phyloP scores from a whole-genome alignment of 2,797 vertebrate genomes.

The Microchirus variegatus region DNA sequence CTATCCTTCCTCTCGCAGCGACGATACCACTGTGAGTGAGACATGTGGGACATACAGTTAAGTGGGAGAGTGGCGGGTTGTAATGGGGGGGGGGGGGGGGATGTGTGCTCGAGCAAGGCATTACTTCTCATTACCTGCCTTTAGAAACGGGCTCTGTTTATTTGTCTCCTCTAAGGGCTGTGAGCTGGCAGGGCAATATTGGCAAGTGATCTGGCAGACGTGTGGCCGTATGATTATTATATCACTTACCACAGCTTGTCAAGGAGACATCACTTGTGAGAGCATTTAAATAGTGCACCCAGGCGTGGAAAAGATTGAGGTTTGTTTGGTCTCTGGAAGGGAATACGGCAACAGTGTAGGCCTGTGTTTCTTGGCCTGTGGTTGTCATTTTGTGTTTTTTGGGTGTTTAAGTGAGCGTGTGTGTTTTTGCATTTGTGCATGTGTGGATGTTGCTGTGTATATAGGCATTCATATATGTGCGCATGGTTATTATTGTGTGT shows the following conservation, averaged over 20 bases:
- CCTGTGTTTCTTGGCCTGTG: conserved; percentile 60
- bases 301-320: conserved; percentile 61
- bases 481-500: conserved; percentile 38
- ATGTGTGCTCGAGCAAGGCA: conserved; percentile 47
- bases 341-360: conserved; percentile 46
- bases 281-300: conserved; percentile 59
- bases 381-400: conserved; percentile 55
- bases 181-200: conserved; percentile 42
- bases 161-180: conserved; percentile 61
- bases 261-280: conserved; percentile 72
- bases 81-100: conserved; percentile 3
- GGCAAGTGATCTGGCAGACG: conserved; percentile 56
- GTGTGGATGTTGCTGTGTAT: conserved; percentile 8
- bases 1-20: conserved; percentile 48
- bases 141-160: conserved; percentile 76
- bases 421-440: conserved; percentile 10
- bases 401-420: conserved; percentile 32
- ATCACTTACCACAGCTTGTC: conserved; percentile 74
- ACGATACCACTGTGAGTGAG: conserved; percentile 53
- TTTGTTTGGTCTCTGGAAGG: conserved; percentile 48
- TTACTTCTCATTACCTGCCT: conserved; percentile 60
- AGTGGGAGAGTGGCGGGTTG: conserved; percentile 31
- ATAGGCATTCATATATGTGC: conserved; percentile 19
- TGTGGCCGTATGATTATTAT: conserved; percentile 71
- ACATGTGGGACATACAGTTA: conserved; percentile 69